Conservation (phyloP, 2,797 vertebrate species). For the Poecile montanus region DNA sequence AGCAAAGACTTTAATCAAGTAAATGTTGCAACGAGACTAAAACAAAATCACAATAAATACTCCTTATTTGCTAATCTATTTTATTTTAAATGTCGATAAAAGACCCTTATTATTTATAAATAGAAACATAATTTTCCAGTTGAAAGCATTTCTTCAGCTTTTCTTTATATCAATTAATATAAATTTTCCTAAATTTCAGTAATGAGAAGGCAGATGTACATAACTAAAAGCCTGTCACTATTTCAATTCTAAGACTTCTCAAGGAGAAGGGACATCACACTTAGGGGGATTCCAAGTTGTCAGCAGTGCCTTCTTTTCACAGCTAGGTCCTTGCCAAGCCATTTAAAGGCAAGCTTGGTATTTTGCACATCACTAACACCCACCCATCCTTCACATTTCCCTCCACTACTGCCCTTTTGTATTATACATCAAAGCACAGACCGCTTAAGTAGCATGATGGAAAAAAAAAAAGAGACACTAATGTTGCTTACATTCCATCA, state of each 20-base stretch:
- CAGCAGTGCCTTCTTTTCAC: constrained; percentile 48
- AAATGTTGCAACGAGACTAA: not conserved
- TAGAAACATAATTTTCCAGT: not conserved
- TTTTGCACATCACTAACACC: constrained; percentile 44
- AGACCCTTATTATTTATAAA: not conserved
- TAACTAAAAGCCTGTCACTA: not conserved
- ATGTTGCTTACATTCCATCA: constrained; percentile 37
- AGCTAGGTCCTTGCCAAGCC: constrained; percentile 41
- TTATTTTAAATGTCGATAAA: not conserved
- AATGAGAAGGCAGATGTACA: not conserved
- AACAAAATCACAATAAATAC: not conserved
- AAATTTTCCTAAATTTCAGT: not conserved
- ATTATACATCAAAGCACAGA: constrained; percentile 57
- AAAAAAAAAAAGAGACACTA: not conserved
- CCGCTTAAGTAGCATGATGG: not conserved
- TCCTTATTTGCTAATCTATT: not conserved
- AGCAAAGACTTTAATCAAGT: not conserved
- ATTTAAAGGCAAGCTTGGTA: constrained; percentile 36
- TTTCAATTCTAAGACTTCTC: not conserved
- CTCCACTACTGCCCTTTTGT: constrained; percentile 45
- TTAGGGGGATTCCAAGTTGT: constrained; percentile 46
- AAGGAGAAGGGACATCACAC: constrained; percentile 17
- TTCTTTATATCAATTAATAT: not conserved
- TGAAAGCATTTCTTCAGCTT: not conserved
- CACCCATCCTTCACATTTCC: constrained; percentile 46